Conservation (phyloP, 1,140 invertebrate genomes). For the Panagrolaimus sp. region DNA sequence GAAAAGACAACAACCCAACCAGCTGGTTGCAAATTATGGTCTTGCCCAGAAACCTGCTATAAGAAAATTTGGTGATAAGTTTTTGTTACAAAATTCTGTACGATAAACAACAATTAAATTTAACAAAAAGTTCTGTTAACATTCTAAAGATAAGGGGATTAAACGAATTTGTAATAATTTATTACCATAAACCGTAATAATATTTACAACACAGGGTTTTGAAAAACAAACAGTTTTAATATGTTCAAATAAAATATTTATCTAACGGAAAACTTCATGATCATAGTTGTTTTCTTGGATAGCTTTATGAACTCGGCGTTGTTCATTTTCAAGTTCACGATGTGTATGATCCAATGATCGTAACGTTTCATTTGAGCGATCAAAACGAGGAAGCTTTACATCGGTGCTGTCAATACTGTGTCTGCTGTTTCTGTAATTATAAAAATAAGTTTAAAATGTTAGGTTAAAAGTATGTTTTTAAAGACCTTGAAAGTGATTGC, state of each 20-base stretch:
- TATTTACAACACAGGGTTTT: too few species aligned
- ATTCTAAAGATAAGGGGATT: too few species aligned
- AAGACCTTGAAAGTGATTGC: neutral
- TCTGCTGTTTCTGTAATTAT: neutral
- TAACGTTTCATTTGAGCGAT: neutral
- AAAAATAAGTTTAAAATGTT: neutral
- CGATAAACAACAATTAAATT: too few species aligned
- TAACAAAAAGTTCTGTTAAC: too few species aligned
- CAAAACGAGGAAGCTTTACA: neutral
- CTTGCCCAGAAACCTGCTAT: too few species aligned
- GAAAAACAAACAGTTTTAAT: too few species aligned
- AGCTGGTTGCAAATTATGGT: too few species aligned
- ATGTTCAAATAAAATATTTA: neutral
- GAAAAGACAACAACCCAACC: too few species aligned
- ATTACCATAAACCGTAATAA: too few species aligned
- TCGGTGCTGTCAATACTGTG: neutral
- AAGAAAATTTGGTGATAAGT: too few species aligned
- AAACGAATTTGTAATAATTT: too few species aligned
- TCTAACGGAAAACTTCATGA: neutral
- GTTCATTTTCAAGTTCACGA: neutral
- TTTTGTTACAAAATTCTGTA: too few species aligned
- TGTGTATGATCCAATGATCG: neutral
- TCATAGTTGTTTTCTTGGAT: neutral
- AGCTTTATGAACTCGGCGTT: neutral
- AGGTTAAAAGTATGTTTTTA: neutral